phyloP scores from a whole-genome alignment of 2,888 invertebrate species.

The Orthosia cruda region DNA sequence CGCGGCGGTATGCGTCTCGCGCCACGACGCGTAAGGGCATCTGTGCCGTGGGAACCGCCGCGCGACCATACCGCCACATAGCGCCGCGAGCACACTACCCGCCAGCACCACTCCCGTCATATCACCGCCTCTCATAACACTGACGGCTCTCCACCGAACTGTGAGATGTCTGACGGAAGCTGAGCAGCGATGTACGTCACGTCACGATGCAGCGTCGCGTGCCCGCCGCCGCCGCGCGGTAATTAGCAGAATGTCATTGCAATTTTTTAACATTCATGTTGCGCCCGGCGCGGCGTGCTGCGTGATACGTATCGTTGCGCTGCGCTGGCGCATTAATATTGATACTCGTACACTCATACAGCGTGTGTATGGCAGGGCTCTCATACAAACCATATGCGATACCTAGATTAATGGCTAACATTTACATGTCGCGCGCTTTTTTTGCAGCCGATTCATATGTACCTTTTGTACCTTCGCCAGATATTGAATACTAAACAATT shows the following conservation, averaged over 20 bases:
- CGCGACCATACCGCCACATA: slow-evolving; percentile 69
- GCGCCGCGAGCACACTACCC: slow-evolving; percentile 37
- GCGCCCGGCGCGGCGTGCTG: slow-evolving; percentile 73
- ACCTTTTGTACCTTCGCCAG: slow-evolving; percentile 2
- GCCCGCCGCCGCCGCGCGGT: slow-evolving; percentile 37
- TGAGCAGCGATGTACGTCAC: slow-evolving; percentile 48
- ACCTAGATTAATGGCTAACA: slow-evolving; percentile 60
- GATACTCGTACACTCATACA: slow-evolving; percentile 65
- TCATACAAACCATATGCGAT: slow-evolving; percentile 58
- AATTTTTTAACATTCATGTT: slow-evolving; percentile 80
- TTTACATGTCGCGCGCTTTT: slow-evolving; percentile 67
- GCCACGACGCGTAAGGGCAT: slow-evolving; percentile 82
- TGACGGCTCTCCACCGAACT: background rate
- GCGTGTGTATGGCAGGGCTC: slow-evolving; percentile 17
- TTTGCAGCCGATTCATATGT: slow-evolving; percentile 51
- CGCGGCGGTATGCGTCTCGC: slow-evolving; percentile 18
- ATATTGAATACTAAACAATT: slow-evolving; percentile 58
- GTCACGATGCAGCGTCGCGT: background rate
- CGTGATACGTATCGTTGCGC: slow-evolving; percentile 78
- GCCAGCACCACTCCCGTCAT: background rate
- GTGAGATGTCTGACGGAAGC: background rate
- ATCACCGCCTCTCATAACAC: slow-evolving; percentile 22
- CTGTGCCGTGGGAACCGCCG: slow-evolving; percentile 88
- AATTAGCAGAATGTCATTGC: slow-evolving; percentile 78
- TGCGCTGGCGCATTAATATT: slow-evolving; percentile 72